Conservation (phyloP, 2,113 vertebrate species). For the Plecotus auritus region DNA sequence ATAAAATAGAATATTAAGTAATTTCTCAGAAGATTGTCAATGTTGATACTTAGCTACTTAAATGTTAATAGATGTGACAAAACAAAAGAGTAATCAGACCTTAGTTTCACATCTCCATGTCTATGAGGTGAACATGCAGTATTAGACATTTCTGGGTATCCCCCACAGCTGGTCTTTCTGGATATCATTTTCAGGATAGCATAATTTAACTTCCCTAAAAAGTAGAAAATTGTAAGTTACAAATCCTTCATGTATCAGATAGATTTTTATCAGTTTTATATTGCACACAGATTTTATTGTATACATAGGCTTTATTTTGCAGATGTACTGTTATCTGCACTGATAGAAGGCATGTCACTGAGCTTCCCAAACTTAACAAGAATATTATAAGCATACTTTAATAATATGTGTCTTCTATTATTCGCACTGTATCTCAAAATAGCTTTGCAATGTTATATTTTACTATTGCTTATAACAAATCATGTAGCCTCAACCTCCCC, state of each 20-base stretch:
- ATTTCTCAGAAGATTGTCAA: background rate
- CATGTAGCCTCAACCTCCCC: background rate
- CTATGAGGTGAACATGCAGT: background rate
- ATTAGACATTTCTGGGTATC: background rate
- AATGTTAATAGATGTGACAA: background rate
- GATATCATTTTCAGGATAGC: background rate
- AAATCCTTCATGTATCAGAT: background rate
- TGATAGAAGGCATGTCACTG: background rate
- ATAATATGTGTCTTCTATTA: background rate
- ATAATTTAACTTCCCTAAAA: constrained; percentile 19
- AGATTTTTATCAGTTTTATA: background rate
- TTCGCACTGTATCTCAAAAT: constrained; percentile 14
- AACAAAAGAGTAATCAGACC: background rate
- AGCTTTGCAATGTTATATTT: background rate
- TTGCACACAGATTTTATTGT: background rate
- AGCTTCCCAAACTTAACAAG: background rate
- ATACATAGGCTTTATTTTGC: background rate
- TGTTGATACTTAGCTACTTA: background rate
- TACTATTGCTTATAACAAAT: constrained; percentile 22
- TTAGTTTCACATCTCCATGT: background rate
- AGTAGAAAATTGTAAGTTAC: constrained; percentile 2
- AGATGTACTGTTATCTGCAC: background rate
- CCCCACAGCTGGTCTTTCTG: background rate
- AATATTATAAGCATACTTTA: background rate
- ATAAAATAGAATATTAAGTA: background rate